phyloP scores from a whole-genome alignment of 2,888 invertebrate genomes.

The Platerodrilus igneus region DNA sequence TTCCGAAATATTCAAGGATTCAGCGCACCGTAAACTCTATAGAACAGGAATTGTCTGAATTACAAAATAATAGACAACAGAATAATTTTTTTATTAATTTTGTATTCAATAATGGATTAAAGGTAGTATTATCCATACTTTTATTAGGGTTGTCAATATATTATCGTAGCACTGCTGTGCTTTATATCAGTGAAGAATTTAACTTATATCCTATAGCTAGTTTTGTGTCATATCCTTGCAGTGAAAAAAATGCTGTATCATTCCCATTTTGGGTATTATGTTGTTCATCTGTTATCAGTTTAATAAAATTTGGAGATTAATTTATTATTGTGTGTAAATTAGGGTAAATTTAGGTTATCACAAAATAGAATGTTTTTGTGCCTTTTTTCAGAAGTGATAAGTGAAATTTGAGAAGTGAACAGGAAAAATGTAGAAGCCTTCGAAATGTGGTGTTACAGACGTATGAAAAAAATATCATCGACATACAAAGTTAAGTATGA shows the following conservation, averaged over 20 bases:
- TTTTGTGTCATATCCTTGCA: conserved; percentile 51
- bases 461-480: too few relatives aligned
- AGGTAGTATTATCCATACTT: conserved; percentile 41
- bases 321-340: too few relatives aligned
- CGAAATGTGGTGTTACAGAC: too few relatives aligned
- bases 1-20: conserved; percentile 56
- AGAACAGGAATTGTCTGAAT: conserved; percentile 50
- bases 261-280: conserved; percentile 53
- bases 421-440: too few relatives aligned
- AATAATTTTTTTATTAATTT: conserved; percentile 30
- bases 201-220: conserved; percentile 49
- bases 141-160: conserved; percentile 45
- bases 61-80: conserved; percentile 28
- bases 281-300: conserved; percentile 49
- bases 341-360: too few relatives aligned
- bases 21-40: conserved; percentile 56
- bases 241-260: conserved; percentile 49
- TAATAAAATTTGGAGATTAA: too few relatives aligned
- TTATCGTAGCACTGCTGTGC: conserved; percentile 48
- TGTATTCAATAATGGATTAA: conserved; percentile 43
- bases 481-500: too few relatives aligned
- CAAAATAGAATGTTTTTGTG: too few relatives aligned
- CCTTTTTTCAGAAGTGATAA: too few relatives aligned
- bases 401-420: too few relatives aligned
- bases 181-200: conserved; percentile 46